Evolutionary conservation across 2,797 vertebrate species (phyloP), one percentile per base, ranked within the genome.

Genomic region (Stomatorhinus walkeri): DNA sequence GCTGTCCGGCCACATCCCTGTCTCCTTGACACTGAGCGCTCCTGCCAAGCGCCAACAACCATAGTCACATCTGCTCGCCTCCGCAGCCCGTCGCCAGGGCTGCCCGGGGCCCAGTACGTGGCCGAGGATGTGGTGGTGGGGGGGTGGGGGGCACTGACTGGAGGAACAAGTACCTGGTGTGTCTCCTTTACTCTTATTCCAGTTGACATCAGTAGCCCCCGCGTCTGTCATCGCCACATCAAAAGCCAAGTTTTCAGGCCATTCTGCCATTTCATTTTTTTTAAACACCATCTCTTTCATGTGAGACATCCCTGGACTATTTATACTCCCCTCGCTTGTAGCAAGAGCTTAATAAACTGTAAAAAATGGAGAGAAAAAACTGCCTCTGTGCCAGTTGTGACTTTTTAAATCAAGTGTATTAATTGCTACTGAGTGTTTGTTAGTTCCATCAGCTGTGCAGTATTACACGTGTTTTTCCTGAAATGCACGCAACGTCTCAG

Each of bases 31-130:
- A 96, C 96, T 98, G 97, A 99, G 96, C 94, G 93, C 96, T 98
- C 96, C 96, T 99, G 98, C 98, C 97, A 98, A 98, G 97, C 95
- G 97, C 98, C 97, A 96, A 96, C 96, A 97, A 98, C 97, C 96
- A 96, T 95, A 97, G 97, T 98, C 98, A 97, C 97, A 98, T 98
- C 98, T 99, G 97, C 96, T 97, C 95, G 95, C 96, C 97, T 97
- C 95, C 94, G 92, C 93, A 95, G 94, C 96, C 94, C 93, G 93
- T 96, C 93, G 90, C 59, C 46, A 93, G 93, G 93, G 93, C 94
- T 93, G 93, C 94, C 93, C 89, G 90, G 94, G 93, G 94, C 94
- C 93, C 93, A 85, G 92, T 93, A 92, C 93, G 94, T 87, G 89
- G 92, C 94, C 93, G 91, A 90, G 90, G 93, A 94, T 93, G 91